These are phyloP conservation scores for Abscondita cerata DNA, from an alignment of 2,888 invertebrate genomes.

Conservation along the genomic window DNA sequence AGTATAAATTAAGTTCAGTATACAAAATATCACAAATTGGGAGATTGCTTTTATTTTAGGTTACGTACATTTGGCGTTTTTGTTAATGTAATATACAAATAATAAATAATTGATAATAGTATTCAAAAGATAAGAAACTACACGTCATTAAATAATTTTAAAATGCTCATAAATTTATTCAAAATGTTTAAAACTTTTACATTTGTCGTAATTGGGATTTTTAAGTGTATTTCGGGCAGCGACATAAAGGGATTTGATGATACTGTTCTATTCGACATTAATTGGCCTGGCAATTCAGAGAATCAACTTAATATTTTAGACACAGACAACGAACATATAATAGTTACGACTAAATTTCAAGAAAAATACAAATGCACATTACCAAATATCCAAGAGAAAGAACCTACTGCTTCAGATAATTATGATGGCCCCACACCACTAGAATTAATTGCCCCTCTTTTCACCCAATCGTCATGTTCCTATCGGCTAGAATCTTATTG, in stretches of 20 bases:
- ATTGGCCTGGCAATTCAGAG: slow-evolving; percentile 70
- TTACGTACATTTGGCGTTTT: too few relatives aligned
- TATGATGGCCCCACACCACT: slow-evolving; percentile 80
- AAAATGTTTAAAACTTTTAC: too few relatives aligned
- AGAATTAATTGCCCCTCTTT: slow-evolving; percentile 77
- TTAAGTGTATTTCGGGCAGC: too few relatives aligned
- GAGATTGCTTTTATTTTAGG: too few relatives aligned
- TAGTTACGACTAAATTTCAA: slow-evolving; percentile 76
- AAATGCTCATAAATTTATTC: too few relatives aligned
- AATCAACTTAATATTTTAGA: slow-evolving; percentile 49
- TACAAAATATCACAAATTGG: too few relatives aligned
- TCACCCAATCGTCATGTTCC: slow-evolving; percentile 81
- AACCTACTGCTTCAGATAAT: slow-evolving; percentile 63
- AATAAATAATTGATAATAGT: too few relatives aligned
- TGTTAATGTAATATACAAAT: too few relatives aligned
- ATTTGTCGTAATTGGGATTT: too few relatives aligned
- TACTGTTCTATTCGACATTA: slow-evolving; percentile 78
- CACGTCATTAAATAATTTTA: too few relatives aligned
- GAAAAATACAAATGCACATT: slow-evolving; percentile 86
- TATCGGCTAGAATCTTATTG: slow-evolving; percentile 90
- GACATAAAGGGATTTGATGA: slow-evolving; percentile 79
- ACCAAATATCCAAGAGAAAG: slow-evolving; percentile 69
- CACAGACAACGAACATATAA: slow-evolving; percentile 63
- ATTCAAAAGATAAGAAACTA: too few relatives aligned
- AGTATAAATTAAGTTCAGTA: too few relatives aligned